Evolutionary conservation across 1,140 invertebrate species (phyloP).

Genomic region (Arctopsyche grandis): DNA sequence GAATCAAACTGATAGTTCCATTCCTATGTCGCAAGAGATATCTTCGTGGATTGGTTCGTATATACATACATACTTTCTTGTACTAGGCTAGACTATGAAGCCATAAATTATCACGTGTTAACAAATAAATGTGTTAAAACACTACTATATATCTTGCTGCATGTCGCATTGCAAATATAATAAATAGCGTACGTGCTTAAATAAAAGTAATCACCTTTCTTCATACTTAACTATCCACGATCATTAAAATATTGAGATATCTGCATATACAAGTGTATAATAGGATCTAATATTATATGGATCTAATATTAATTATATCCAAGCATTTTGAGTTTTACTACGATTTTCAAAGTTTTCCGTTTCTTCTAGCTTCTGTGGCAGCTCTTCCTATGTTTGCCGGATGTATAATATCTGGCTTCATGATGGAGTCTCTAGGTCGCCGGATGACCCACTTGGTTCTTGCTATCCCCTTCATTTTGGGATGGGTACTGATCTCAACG

Average conservation of each 20-base stretch:
- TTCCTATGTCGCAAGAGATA: slow-evolving; percentile 63
- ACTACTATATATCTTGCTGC: no score
- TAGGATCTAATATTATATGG: no score
- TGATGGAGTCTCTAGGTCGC: slow-evolving; percentile 76
- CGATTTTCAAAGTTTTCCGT: background rate
- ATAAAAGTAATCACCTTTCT: no score
- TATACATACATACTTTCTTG: background rate
- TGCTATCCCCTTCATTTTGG: slow-evolving; percentile 71
- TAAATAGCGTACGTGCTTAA: no score
- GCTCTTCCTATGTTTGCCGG: slow-evolving; percentile 71
- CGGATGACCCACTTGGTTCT: slow-evolving; percentile 70
- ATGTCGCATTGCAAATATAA: no score
- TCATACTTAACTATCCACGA: no score
- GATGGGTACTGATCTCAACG: slow-evolving; percentile 73
- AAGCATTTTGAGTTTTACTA: no score
- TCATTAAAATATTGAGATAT: no score
- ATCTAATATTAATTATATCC: no score
- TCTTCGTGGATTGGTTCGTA: slow-evolving; percentile 72
- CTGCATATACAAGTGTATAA: no score
- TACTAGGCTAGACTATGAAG: background rate
- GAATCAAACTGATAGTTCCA: slow-evolving; percentile 56
- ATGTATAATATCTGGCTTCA: slow-evolving; percentile 68
- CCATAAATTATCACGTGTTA: no score
- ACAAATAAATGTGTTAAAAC: no score
- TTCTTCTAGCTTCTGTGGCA: slow-evolving; percentile 67